A percentile compares a stretch with the other conserved stretches of the same genome.
Evolutionary conservation across 92 coral and sea anemone genomes (phyloP).

Genomic region (Umimayanthus kanabou): DNA sequence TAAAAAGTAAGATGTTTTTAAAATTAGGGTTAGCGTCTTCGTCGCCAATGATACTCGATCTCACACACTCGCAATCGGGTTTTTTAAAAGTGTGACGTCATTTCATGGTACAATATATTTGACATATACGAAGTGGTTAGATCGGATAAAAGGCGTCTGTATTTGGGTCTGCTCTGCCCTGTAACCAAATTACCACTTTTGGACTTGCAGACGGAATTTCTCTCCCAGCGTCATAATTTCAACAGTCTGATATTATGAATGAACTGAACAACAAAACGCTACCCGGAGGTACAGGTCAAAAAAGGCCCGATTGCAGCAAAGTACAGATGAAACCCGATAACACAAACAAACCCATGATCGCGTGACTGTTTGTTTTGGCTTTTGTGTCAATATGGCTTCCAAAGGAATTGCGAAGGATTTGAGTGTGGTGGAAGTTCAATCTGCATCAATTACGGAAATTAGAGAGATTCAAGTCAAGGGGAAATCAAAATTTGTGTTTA

Average conservation of each 20-base stretch:
- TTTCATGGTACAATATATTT: background rate
- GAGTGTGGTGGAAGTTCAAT: background rate
- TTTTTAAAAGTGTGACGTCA: too few relatives aligned
- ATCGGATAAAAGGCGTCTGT: background rate
- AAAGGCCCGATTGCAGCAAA: conserved; percentile 2
- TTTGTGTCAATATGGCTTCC: conserved; percentile 22
- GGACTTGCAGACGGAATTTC: background rate
- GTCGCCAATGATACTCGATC: too few relatives aligned
- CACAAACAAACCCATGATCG: background rate
- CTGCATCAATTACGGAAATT: conserved; percentile 37
- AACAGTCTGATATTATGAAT: background rate
- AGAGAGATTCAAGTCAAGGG: conserved; percentile 16
- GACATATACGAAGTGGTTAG: background rate
- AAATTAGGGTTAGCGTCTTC: too few relatives aligned
- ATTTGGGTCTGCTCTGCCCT: background rate
- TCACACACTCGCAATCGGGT: too few relatives aligned
- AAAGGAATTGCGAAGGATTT: background rate
- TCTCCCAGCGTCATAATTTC: background rate
- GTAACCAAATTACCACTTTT: background rate
- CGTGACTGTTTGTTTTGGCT: background rate
- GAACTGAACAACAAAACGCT: background rate
- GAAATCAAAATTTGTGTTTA: conserved; percentile 71
- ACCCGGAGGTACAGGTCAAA: background rate
- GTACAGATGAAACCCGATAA: conserved; percentile 20
- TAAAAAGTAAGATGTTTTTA: too few relatives aligned